A percentile compares a stretch with the other conserved stretches of the same genome.
These are phyloP conservation scores for Ooceraea biroi DNA, from an alignment of 1,140 invertebrate genomes.

Conservation along the genomic window DNA sequence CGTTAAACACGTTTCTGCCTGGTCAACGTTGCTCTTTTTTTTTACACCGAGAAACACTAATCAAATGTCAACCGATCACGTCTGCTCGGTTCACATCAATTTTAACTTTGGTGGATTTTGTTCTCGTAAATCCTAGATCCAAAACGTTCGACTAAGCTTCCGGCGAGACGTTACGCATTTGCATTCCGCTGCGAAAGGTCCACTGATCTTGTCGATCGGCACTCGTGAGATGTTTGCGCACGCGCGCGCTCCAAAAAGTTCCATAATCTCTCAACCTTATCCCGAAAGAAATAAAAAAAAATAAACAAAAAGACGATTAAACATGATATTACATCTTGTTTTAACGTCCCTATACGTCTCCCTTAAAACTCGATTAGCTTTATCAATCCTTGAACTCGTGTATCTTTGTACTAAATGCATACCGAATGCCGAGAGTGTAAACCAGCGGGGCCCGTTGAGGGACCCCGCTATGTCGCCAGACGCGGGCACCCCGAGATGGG, in stretches of 20 bases:
- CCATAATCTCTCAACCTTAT: constrained; percentile 11
- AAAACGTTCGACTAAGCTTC: too few relatives aligned
- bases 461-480: not conserved
- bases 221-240: constrained; percentile 14
- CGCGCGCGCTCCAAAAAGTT: constrained; percentile 42
- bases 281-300: constrained; percentile 43
- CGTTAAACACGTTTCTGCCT: too few relatives aligned
- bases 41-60: too few relatives aligned
- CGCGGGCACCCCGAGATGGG: not conserved
- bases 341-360: constrained; percentile 10
- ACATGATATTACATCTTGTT: constrained; percentile 51
- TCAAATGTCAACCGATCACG: too few relatives aligned
- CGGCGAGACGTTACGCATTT: not conserved
- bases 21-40: too few relatives aligned
- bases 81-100: too few relatives aligned
- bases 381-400: constrained; percentile 71
- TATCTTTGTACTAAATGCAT: constrained; percentile 80
- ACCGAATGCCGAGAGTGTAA: constrained; percentile 53
- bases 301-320: constrained; percentile 52
- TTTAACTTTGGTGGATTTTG: too few relatives aligned
- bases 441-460: not conserved
- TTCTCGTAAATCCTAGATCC: too few relatives aligned
- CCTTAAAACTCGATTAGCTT: constrained; percentile 62
- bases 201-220: constrained; percentile 24
- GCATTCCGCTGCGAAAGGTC: not conserved